phyloP scores from a whole-genome alignment of 2,888 invertebrate species.

The Xylocampa areola region DNA sequence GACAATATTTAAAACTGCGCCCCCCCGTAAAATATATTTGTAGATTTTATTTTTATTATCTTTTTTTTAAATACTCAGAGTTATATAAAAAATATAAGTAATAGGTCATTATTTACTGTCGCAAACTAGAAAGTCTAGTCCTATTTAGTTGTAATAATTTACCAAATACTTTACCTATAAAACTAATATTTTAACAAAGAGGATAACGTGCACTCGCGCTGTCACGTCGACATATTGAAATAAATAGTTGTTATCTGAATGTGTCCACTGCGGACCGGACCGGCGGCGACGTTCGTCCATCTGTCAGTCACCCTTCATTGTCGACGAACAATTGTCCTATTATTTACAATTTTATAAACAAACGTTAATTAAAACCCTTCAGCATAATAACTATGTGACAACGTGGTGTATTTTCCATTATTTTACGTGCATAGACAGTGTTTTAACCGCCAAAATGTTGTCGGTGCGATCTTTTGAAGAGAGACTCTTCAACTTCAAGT shows the following conservation, averaged over 20 bases:
- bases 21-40: too few species aligned
- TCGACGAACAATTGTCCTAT: conserved; percentile 10
- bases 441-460: conserved; percentile 72
- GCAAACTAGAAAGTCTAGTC: too few species aligned
- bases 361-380: conserved; percentile 5
- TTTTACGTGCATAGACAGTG: conserved; percentile 36
- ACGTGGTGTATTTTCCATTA: conserved; percentile 2
- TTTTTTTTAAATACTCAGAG: too few species aligned
- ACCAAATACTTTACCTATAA: conserved; percentile 24
- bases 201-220: conserved; percentile 38
- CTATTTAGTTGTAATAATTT: conserved; percentile 28
- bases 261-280: conserved; percentile 7
- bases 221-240: conserved; percentile 24
- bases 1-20: too few species aligned
- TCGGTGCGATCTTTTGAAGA: conserved; percentile 76
- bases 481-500: conserved; percentile 80
- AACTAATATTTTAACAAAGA: conserved; percentile 33
- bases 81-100: too few species aligned
- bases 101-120: too few species aligned
- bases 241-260: conserved; percentile 47
- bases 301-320: conserved; percentile 34
- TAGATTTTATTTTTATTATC: too few species aligned
- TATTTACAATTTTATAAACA: background rate
- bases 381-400: conserved; percentile 34
- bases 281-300: conserved; percentile 12